Conservation (phyloP, 2,797 vertebrate genomes). For the Muscicapa comitata region DNA sequence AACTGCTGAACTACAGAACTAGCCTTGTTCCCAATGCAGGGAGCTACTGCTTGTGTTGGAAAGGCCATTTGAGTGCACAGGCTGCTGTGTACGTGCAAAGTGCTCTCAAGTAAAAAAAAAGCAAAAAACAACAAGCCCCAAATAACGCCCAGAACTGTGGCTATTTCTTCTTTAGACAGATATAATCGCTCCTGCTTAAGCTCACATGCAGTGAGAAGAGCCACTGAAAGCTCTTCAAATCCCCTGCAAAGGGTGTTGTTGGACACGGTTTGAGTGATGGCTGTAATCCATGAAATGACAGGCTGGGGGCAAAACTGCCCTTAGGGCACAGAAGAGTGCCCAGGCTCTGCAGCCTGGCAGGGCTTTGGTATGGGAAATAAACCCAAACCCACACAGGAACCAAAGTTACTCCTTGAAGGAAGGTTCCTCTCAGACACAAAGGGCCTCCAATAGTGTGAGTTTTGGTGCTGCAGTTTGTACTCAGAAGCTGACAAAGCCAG, state of each 20-base stretch:
- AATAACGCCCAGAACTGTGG: not conserved
- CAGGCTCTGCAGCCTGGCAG: not conserved
- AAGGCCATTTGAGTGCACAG: not conserved
- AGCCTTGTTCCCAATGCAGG: not conserved
- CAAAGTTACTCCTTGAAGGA: not conserved
- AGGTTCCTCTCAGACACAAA: not conserved
- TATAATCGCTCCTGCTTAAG: not conserved
- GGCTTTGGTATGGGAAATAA: not conserved
- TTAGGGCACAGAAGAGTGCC: not conserved
- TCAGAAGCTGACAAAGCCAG: not conserved
- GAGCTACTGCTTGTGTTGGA: not conserved
- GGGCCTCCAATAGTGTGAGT: not conserved
- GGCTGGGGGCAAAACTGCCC: not conserved
- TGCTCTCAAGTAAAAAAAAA: not conserved
- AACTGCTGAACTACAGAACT: not conserved
- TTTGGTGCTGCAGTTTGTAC: not conserved
- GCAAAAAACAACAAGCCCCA: not conserved
- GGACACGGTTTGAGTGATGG: not conserved
- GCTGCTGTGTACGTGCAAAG: not conserved
- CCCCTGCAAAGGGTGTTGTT: rapidly evolving
- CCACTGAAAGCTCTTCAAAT: not conserved
- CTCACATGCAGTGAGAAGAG: not conserved
- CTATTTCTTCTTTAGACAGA: not conserved
- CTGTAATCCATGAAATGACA: not conserved
- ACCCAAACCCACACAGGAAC: not conserved